A percentile compares a stretch with the other conserved stretches of the same genome.
Evolutionary conservation across 1,140 invertebrate genomes (phyloP).

Genomic region (Eurosta solidaginis): DNA sequence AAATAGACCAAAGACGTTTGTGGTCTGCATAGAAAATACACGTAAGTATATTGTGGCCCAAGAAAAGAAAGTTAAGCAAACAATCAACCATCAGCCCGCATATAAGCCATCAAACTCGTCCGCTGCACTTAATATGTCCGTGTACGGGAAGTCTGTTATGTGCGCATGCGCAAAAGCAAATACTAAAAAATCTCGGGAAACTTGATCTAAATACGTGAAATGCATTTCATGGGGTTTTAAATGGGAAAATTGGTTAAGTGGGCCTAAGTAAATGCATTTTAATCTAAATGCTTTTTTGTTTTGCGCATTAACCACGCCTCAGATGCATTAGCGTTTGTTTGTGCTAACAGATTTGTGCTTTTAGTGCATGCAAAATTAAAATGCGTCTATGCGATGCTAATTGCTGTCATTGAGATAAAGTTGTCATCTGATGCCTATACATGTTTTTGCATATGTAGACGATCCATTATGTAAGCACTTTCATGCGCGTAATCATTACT

Average conservation of each 20-base stretch:
- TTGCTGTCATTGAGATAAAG: slow-evolving; percentile 14
- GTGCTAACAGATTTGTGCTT: not conserved
- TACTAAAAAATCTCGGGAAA: not conserved
- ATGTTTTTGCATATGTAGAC: not conserved
- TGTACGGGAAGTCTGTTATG: not conserved
- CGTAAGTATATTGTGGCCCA: not conserved
- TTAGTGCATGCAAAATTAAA: not conserved
- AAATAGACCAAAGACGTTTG: not conserved
- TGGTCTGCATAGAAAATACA: not conserved
- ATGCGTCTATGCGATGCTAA: not conserved
- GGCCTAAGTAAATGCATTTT: slow-evolving; percentile 14
- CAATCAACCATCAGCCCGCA: not conserved
- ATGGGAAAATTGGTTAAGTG: not conserved
- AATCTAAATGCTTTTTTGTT: not conserved
- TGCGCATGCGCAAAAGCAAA: not conserved
- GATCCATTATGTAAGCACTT: no score
- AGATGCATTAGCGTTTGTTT: not conserved
- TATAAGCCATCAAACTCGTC: not conserved
- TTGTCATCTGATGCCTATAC: not conserved
- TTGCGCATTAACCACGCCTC: not conserved
- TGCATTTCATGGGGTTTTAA: slow-evolving; percentile 11
- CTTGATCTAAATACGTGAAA: slow-evolving; percentile 20
- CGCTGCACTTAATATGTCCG: not conserved
- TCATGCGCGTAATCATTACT: not conserved
- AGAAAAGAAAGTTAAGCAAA: not conserved